phyloP scores from a whole-genome alignment of 37 sponge, comb jelly and placozoan species.

The Axinella damicornis region DNA sequence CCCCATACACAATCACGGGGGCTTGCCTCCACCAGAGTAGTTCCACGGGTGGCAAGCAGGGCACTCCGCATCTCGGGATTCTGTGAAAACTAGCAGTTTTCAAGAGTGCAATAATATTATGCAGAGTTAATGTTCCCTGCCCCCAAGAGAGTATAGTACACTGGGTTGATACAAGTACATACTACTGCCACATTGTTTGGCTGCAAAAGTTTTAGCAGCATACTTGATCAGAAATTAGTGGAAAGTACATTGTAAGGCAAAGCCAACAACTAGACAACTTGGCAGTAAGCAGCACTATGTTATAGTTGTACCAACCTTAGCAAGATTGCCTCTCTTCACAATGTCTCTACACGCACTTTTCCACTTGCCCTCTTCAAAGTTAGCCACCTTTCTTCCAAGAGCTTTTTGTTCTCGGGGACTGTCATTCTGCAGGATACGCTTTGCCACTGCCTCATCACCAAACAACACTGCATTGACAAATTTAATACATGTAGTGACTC shows the following conservation, averaged over 20 bases:
- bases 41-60: conserved; percentile 64
- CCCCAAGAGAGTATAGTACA: too few species aligned
- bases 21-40: conserved; percentile 85
- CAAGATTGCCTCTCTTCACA: conserved; percentile 71
- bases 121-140: too few species aligned
- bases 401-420: conserved; percentile 73
- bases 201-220: too few species aligned
- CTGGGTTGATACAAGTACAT: too few species aligned
- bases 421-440: conserved; percentile 44
- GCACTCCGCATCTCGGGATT: conserved; percentile 39
- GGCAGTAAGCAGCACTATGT: too few species aligned
- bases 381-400: conserved; percentile 70
- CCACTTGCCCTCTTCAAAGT: conserved; percentile 77
- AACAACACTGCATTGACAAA: conserved; percentile 51
- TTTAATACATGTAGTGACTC: too few species aligned
- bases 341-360: conserved; percentile 44
- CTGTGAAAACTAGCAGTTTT: conserved; percentile 90
- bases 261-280: too few species aligned
- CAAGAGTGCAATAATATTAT: too few species aligned
- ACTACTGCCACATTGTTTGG: too few species aligned
- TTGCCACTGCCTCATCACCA: conserved; percentile 52
- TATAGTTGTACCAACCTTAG: conserved; percentile 80
- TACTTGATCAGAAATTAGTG: too few species aligned
- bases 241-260: too few species aligned
- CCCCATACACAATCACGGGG: conserved; percentile 86